phyloP scores from a whole-genome alignment of 2,797 vertebrate genomes.

The Helicolenus hilgendorfi region DNA sequence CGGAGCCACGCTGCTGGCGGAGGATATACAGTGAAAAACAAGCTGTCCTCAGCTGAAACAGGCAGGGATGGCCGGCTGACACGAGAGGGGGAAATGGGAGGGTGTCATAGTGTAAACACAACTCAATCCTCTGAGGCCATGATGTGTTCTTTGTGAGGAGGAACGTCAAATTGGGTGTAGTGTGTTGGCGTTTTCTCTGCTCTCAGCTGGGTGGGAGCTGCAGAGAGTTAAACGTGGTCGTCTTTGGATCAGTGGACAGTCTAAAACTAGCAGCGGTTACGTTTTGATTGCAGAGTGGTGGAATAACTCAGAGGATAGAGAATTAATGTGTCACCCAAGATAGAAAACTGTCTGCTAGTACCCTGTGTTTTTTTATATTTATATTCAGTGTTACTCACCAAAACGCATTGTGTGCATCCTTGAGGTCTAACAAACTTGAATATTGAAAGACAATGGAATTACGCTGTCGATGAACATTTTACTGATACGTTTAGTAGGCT shows the following conservation, averaged over 20 bases:
- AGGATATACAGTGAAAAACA: conserved; percentile 69
- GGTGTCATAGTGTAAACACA: conserved; percentile 77
- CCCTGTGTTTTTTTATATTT: neutral
- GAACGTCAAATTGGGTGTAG: conserved; percentile 6
- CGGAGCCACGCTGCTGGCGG: conserved; percentile 40
- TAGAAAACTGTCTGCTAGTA: neutral
- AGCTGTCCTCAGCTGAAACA: conserved; percentile 53
- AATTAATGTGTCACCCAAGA: neutral
- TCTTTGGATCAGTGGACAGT: neutral
- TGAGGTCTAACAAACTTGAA: neutral
- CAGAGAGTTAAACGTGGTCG: neutral
- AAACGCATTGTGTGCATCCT: neutral
- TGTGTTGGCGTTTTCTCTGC: neutral
- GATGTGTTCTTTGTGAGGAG: conserved; percentile 40
- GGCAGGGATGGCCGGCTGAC: conserved; percentile 41
- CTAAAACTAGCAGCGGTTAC: neutral
- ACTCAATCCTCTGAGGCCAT: conserved; percentile 60
- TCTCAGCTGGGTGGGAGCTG: neutral
- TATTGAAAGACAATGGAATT: neutral
- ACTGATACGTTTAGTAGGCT: too few species aligned
- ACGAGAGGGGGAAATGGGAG: conserved; percentile 54
- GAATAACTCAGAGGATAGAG: neutral
- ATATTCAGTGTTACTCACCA: neutral
- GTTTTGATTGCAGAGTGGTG: neutral
- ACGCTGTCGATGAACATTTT: too few species aligned